A percentile compares a stretch with the other conserved stretches of the same genome.
Evolutionary conservation across 2,113 vertebrate genomes (phyloP).

Genomic region (Pelecanoides urinatrix): DNA sequence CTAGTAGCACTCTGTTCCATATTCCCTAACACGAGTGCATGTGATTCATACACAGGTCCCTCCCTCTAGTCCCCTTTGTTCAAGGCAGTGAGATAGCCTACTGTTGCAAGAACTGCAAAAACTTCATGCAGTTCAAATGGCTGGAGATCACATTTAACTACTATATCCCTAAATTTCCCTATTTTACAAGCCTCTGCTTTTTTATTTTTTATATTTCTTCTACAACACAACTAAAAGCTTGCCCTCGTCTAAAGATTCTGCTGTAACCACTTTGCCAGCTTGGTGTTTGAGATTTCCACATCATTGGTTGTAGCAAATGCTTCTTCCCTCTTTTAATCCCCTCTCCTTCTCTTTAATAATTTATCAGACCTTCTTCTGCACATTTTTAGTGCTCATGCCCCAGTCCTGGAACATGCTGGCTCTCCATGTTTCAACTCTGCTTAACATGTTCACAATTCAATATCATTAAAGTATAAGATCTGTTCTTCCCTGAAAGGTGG

Average conservation of each 20-base stretch:
- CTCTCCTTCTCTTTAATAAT: neutral
- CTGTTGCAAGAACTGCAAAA: neutral
- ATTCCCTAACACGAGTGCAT: neutral
- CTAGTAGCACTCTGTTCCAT: neutral
- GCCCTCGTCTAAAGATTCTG: neutral
- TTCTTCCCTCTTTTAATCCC: neutral
- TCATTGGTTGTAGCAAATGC: neutral
- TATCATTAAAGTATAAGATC: neutral
- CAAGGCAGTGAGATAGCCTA: neutral
- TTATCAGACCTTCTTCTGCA: neutral
- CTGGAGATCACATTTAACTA: neutral
- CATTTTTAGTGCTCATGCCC: neutral
- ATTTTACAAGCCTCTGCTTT: neutral
- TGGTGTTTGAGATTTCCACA: neutral
- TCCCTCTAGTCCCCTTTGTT: neutral
- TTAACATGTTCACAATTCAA: neutral
- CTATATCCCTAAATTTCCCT: neutral
- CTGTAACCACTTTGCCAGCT: neutral
- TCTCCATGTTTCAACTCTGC: neutral
- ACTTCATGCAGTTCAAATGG: neutral
- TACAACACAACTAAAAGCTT: neutral
- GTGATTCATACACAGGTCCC: neutral
- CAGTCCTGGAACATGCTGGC: neutral
- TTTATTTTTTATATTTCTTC: neutral
- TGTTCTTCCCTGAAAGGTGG: neutral